Conservation (phyloP, 2,113 vertebrate species). For the Tricholaema leucomelas region DNA sequence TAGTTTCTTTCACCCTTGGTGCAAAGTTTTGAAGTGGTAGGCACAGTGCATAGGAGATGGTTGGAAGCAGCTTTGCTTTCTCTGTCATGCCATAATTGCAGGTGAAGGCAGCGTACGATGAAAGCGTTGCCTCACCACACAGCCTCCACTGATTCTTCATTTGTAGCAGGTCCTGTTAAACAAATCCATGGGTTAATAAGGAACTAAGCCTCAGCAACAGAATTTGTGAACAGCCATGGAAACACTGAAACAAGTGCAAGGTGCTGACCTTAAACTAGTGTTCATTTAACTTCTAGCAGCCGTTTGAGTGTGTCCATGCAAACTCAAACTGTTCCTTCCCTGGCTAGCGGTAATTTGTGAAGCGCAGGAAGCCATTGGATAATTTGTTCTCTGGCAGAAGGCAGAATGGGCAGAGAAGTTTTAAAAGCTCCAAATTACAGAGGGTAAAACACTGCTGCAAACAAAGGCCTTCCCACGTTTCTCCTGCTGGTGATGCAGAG, state of each 20-base stretch:
- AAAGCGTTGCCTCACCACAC: background rate
- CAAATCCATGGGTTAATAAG: slow-evolving; percentile 21
- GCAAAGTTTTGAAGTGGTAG: background rate
- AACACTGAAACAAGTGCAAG: slow-evolving; percentile 37
- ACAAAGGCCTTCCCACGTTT: background rate
- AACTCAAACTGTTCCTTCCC: background rate
- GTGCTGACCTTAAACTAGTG: slow-evolving; percentile 71
- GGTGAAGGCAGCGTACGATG: background rate
- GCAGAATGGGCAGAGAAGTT: background rate
- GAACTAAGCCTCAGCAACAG: slow-evolving; percentile 29
- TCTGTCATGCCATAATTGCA: background rate
- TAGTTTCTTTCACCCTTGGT: background rate
- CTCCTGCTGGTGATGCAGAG: slow-evolving; percentile 40
- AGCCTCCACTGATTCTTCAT: background rate
- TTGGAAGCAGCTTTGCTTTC: background rate
- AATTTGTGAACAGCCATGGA: slow-evolving; percentile 48
- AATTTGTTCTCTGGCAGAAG: slow-evolving; percentile 1
- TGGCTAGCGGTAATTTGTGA: slow-evolving; percentile 1
- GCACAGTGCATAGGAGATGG: background rate
- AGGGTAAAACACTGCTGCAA: background rate
- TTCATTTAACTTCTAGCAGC: slow-evolving; percentile 60
- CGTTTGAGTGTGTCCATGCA: slow-evolving; percentile 36
- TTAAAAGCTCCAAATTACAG: slow-evolving; percentile 28
- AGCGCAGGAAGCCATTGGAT: slow-evolving; percentile 39
- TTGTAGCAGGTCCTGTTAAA: slow-evolving; percentile 8